Evolutionary conservation across 2,113 vertebrate species (phyloP).

Genomic region (Sorex fumeus): DNA sequence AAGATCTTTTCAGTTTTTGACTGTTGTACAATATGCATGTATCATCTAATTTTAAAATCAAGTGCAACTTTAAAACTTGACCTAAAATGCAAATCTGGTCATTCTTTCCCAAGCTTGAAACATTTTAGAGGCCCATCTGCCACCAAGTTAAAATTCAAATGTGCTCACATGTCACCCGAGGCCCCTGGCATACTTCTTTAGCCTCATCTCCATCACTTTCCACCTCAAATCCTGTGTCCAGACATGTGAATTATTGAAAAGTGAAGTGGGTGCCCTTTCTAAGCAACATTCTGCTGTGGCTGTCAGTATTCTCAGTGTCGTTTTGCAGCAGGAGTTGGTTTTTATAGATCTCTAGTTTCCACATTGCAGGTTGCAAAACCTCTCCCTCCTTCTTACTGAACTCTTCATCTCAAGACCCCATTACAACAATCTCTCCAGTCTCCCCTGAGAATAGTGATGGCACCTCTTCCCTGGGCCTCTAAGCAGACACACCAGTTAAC

Average conservation of each 20-base stretch:
- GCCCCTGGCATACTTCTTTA: slow-evolving; percentile 4
- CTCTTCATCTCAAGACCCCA: slow-evolving; percentile 53
- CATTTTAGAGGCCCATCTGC: slow-evolving; percentile 70
- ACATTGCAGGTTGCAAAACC: not conserved
- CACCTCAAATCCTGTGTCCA: not conserved
- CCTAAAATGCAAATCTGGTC: slow-evolving; percentile 79
- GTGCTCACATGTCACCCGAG: slow-evolving; percentile 10
- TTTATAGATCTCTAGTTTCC: not conserved
- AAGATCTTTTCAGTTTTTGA: slow-evolving; percentile 53
- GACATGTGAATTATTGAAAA: slow-evolving; percentile 1
- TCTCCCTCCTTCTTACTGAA: not conserved
- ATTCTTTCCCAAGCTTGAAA: slow-evolving; percentile 69
- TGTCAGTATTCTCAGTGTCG: not conserved
- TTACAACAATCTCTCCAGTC: slow-evolving; percentile 1
- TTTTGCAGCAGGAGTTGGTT: not conserved
- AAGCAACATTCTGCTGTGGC: not conserved
- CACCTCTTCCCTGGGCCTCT: not conserved
- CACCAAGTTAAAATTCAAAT: slow-evolving; percentile 63
- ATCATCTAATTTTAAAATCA: slow-evolving; percentile 73
- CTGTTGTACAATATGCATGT: slow-evolving; percentile 18
- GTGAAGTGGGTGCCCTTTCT: not conserved
- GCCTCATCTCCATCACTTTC: not conserved
- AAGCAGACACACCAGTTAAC: not conserved
- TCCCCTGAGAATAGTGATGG: not conserved
- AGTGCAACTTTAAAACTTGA: slow-evolving; percentile 71